Conservation (phyloP, 2,797 vertebrate species). For the Tinamus major region DNA sequence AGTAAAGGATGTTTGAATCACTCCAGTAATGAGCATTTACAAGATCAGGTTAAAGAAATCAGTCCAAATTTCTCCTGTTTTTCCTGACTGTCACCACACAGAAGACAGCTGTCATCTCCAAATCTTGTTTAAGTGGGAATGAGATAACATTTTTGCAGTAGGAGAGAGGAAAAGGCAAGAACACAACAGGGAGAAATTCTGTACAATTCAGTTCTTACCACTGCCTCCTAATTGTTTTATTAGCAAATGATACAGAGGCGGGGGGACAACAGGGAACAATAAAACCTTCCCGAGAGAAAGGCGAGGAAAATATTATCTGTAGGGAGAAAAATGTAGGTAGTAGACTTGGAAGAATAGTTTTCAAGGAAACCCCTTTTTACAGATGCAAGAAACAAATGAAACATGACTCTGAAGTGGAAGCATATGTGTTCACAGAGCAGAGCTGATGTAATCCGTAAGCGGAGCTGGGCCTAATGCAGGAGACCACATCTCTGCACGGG, state of each 20-base stretch:
- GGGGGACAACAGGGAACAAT: background rate
- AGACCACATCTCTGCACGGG: background rate
- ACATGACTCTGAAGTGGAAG: constrained; percentile 57
- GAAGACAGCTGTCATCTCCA: background rate
- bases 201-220: background rate
- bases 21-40: background rate
- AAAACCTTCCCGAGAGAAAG: background rate
- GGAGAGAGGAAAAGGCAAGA: background rate
- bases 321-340: background rate
- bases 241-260: background rate
- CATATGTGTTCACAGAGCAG: constrained; percentile 32
- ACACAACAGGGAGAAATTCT: background rate
- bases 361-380: constrained; percentile 54
- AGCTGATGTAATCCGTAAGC: constrained; percentile 46
- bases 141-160: background rate
- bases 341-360: background rate
- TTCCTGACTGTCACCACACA: background rate
- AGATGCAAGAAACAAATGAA: constrained; percentile 33
- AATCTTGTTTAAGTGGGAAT: background rate
- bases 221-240: constrained; percentile 10
- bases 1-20: background rate
- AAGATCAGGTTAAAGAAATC: constrained; percentile 6
- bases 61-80: background rate
- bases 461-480: constrained; percentile 6
- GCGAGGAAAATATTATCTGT: constrained; percentile 11